Percentiles rank a stretch among this genome's conserved stretches.
Conservation (phyloP, 2,797 vertebrate species). For the Eulemur rubriventer region DNA sequence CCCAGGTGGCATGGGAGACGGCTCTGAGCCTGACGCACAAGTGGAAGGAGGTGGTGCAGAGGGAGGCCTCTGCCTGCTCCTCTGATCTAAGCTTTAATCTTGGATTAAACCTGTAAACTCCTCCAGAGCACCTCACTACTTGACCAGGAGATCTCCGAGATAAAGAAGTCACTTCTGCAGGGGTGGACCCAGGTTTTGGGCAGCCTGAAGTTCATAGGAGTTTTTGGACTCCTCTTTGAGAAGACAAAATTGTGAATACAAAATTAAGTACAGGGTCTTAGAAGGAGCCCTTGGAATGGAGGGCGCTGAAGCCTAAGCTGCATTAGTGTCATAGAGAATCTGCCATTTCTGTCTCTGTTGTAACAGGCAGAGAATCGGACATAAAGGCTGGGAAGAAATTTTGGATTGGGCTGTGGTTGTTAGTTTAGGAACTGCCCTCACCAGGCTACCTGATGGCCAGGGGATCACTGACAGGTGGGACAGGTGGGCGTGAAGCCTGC, state of each 20-base stretch:
- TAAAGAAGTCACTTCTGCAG: neutral
- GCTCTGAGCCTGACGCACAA: neutral
- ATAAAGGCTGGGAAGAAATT: neutral
- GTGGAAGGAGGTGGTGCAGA: neutral
- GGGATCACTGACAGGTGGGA: neutral
- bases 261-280: neutral
- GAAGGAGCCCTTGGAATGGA: neutral
- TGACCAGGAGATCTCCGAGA: neutral
- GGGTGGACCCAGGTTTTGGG: neutral
- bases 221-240: neutral
- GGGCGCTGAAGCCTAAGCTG: neutral
- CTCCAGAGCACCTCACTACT: neutral
- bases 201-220: neutral
- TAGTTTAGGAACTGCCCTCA: neutral
- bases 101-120: neutral
- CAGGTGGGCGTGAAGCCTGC: neutral
- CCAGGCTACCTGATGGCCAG: neutral
- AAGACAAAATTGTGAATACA: neutral
- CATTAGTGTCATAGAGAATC: neutral
- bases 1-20: constrained; percentile 25
- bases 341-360: neutral
- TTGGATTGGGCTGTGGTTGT: neutral
- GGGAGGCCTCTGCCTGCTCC: neutral
- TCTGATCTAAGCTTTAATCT: neutral
- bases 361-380: neutral